A percentile compares a stretch with the other conserved stretches of the same genome.
Conservation (phyloP, 2,888 invertebrate species). For the Plebejus anna region DNA sequence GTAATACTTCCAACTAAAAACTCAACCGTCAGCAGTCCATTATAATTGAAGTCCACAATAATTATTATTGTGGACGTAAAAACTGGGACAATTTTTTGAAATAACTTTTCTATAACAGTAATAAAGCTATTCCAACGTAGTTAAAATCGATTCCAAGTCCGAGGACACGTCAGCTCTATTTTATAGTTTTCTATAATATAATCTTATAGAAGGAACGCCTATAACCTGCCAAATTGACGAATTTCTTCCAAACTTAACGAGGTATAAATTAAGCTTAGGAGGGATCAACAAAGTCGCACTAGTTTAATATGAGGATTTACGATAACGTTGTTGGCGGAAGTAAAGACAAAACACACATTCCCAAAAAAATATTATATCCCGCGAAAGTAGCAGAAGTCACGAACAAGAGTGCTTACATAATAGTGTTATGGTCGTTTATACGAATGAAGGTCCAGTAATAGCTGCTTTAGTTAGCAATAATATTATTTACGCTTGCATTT, state of each 20-base stretch:
- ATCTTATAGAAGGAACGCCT: too few relatives aligned
- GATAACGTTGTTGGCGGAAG: not conserved
- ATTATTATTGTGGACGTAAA: too few relatives aligned
- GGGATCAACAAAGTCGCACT: not conserved
- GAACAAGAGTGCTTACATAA: not conserved
- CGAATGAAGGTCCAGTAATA: not conserved
- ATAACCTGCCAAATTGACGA: not conserved
- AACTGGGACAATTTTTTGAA: too few relatives aligned
- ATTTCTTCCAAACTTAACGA: not conserved
- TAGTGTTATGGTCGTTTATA: not conserved
- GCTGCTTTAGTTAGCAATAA: not conserved
- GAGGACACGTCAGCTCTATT: too few relatives aligned
- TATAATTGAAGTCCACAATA: too few relatives aligned
- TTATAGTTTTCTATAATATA: too few relatives aligned
- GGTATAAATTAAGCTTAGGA: not conserved
- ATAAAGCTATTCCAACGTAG: too few relatives aligned
- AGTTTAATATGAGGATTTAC: not conserved
- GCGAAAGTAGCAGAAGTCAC: not conserved
- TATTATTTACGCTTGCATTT: too few relatives aligned
- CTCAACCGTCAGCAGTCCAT: too few relatives aligned
- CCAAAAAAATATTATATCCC: slow-evolving; percentile 7
- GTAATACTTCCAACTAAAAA: too few relatives aligned
- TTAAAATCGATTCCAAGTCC: too few relatives aligned
- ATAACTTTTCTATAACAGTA: too few relatives aligned
- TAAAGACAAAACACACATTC: slow-evolving; percentile 1